Evolutionary conservation across 2,888 invertebrate genomes (phyloP), one percentile per base, ranked within the genome.

Genomic region (Noctua fimbriata): DNA sequence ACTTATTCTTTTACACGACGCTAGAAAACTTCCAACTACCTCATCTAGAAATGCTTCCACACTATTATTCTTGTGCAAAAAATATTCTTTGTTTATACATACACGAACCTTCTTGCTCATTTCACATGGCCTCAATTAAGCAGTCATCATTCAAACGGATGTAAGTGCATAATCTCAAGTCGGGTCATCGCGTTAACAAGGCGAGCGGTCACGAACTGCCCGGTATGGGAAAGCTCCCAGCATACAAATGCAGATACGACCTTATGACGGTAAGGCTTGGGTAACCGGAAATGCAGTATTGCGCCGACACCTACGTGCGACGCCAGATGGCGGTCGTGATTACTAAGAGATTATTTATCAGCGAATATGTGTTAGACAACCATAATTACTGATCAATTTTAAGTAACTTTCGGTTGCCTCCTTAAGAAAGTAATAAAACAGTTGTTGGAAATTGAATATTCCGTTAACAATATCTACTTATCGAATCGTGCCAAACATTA

Each of bases 211-310:
- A 96, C 95, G 95, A 95, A 91, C 93, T 95, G 95, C 94, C 95
- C 96, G 95, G 92, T 94, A 95, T 96, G 96, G 96, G 96, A 96
- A 96, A 95, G 95, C 95, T 96, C 96, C 94, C 96, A 96, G 95
- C 93, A 95, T 96, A 95, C 92, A 95, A 94, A 93, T 94, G 94
- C 92, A 94, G 93, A 93, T 95, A 95, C 92, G 93, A 92, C 94
- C 92, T 94, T 94, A 91, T 94, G 91, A 89, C 87, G 85, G 82
- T 90, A 88, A 79, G 76, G 87, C 84, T 87, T 89, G 86, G 74
- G 89, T 84, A 84, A 88, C 88, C 89, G 90, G 91, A 91, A 91
- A 89, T 91, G 91, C 91, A 91, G 88, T 89, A 89, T 87, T 88
- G 89, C 79, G 81, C 89, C 82, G 82, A 91, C 91, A 92, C 91